A percentile compares a stretch with the other conserved stretches of the same genome.
phyloP scores from a whole-genome alignment of 2,888 invertebrate genomes.

The Allophyes oxyacanthae region DNA sequence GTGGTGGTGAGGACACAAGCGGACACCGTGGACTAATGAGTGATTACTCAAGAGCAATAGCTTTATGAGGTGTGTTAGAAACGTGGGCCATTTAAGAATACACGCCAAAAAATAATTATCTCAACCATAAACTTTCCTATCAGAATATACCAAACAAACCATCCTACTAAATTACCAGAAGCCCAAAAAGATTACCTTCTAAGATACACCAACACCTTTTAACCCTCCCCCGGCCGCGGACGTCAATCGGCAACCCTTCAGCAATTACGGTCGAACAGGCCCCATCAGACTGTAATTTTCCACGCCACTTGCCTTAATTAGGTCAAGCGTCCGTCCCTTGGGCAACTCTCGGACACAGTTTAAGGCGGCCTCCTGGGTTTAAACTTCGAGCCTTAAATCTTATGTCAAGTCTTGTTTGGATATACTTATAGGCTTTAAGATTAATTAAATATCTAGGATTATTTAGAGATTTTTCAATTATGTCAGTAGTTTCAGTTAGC shows the following conservation, averaged over 20 bases:
- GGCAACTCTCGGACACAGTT: constrained; percentile 54
- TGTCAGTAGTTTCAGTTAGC: no score
- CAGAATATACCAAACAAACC: neutral
- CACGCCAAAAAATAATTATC: no score
- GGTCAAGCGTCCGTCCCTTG: constrained; percentile 73
- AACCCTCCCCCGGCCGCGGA: constrained; percentile 55
- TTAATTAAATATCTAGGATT: neutral
- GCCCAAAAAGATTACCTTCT: constrained; percentile 51
- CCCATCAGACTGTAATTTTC: constrained; percentile 81
- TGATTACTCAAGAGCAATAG: no score
- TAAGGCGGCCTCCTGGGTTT: constrained; percentile 57
- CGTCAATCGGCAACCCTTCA: constrained; percentile 69
- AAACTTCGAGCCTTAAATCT: constrained; percentile 45
- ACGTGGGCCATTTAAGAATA: no score
- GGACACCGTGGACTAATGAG: no score
- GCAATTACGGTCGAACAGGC: constrained; percentile 74
- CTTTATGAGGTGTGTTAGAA: no score
- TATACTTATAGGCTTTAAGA: constrained; percentile 17
- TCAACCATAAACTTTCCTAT: no score
- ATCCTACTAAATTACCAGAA: constrained; percentile 43
- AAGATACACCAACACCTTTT: constrained; percentile 48
- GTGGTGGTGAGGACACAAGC: no score
- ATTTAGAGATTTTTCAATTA: no score
- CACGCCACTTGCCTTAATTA: constrained; percentile 83
- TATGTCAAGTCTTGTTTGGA: constrained; percentile 44